Base-by-base conservation (phyloP, 2,113 vertebrate genomes). In the Otocyon megalotis region DNA sequence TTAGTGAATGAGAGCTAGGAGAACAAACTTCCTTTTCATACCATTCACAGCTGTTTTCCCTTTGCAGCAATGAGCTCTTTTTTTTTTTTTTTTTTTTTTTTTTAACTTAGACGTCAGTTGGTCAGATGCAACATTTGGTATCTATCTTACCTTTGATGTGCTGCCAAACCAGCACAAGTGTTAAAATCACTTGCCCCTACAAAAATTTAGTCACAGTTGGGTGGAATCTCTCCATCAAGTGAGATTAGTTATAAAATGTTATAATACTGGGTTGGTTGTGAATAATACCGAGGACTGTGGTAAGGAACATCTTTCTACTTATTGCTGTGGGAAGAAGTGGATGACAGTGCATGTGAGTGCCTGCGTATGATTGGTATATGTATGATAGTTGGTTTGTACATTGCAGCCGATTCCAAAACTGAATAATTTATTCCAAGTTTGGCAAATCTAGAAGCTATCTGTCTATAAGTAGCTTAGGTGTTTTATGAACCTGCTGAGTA, bases 251-350 rank as follows among this genome's bases (percentile, higher is more conserved):
- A 83, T 37, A 85, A 5, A 56, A 22, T 77, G 32, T 77, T 77
- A 10, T 22, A 22, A 11, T 11, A 13, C 54, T 53, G 79, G 71
- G 37, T 58, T 69, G 58, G 32, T 79, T 80, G 83, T 88, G 69
- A 72, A 58, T 71, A 79, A 9, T 48, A 76, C 65, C 58, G 79
- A 85, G 96, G 91, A 96, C 77, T 65, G 17, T 65, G 97, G 96
- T 98, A 96, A 98, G 98, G 63, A 90, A 50, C 22, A 1, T 37
- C 28, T 92, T 92, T 93, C 62, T 94, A 8, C 76, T 80, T 81
- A 24, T 9, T 94, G 26, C 65, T 88, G 1, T 85, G 74, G 91
- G 87, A n/a, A 80, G 79, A 89, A 93, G 86, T 56, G 56, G 32
- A 11, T 54, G 65, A 13, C 9, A 1, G 2, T 86, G 15, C 16